Percentiles rank a stretch among this genome's conserved stretches.
phyloP scores from a whole-genome alignment of 2,888 invertebrate species.

The Polydesmus complanatus region DNA sequence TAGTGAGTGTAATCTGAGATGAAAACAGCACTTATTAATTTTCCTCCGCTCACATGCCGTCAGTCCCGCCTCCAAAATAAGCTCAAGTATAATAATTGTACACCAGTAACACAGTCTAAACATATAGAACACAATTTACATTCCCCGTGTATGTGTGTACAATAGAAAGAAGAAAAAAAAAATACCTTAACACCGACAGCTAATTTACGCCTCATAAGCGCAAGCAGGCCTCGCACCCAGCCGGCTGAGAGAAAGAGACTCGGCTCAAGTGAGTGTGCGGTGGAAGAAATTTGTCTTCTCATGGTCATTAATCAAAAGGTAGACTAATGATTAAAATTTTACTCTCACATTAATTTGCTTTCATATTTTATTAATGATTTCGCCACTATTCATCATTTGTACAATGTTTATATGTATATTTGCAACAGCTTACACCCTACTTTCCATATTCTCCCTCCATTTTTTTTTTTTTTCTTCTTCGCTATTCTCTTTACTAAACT shows the following conservation, averaged over 20 bases:
- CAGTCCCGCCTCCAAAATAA: no score
- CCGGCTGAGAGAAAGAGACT: background rate
- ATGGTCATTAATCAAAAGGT: conserved; percentile 15
- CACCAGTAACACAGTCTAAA: no score
- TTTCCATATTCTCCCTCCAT: background rate
- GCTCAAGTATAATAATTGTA: no score
- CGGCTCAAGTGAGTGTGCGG: background rate
- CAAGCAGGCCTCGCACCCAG: background rate
- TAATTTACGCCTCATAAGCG: background rate
- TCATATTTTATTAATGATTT: conserved; percentile 15
- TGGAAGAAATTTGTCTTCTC: conserved; percentile 13
- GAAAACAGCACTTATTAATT: no score
- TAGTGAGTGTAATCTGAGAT: no score
- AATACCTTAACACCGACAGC: background rate
- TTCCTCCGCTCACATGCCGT: no score
- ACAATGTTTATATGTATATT: background rate
- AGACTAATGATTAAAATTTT: conserved; percentile 15
- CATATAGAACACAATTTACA: no score
- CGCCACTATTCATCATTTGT: conserved; percentile 13
- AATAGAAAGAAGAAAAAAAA: background rate
- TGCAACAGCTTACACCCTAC: background rate
- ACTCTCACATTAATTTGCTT: conserved; percentile 14
- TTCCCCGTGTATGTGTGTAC: no score
- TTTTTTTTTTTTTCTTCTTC: background rate
- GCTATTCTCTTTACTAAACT: background rate